Base-by-base conservation (phyloP, 2,113 vertebrate species). In the Apteryx owenii region DNA sequence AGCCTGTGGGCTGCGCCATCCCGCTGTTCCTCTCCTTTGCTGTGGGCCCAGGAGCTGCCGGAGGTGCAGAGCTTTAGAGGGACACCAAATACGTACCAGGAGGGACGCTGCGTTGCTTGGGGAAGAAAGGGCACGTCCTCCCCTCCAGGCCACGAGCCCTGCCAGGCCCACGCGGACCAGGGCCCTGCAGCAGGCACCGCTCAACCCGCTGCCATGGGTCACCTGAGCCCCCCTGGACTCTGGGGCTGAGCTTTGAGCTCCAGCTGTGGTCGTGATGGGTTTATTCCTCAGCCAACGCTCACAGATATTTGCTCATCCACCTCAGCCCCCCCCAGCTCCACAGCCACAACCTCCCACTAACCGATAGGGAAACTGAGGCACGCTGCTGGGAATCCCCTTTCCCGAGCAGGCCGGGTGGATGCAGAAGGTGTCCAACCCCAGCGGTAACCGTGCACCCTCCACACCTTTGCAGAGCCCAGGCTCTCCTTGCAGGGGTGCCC, bases 211-310 rank as follows among this genome's bases (percentile, higher is more conserved):
- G 33, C 46, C 33, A 4, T 4, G 9, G 31, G 15, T 22, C 8
- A 0, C 51, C 64, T 5, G 0, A 2, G 10, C 64, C 42, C 23
- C 33, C 6, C 36, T 70, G 14, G 4, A 61, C 65, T 46, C 56
- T 3, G 0, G 42, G 22, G 4, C 46, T 28, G 80, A 76, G n/a
- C 58, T 68, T 5, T 4, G 4, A 72, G 25, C n/a, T 64, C 62
- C 25, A 0, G 1, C 17, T 1, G 19, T 0, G 1, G 26, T 17
- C 56, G 29, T 9, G 56, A 71, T 50, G 23, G 48, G 48, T 51
- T 51, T 36, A 36, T 17, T 76, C 42, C 66, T 66, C 71, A 46
- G 2, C 21, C 51, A 14, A 7, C 18, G 1, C 53, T 11, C 53
- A 0, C 66, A 33, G 38, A 42, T 16, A 1, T 85, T 69, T 31